Conservation (phyloP, 2,888 invertebrate species). For the Rotaria magnacalcarata region DNA sequence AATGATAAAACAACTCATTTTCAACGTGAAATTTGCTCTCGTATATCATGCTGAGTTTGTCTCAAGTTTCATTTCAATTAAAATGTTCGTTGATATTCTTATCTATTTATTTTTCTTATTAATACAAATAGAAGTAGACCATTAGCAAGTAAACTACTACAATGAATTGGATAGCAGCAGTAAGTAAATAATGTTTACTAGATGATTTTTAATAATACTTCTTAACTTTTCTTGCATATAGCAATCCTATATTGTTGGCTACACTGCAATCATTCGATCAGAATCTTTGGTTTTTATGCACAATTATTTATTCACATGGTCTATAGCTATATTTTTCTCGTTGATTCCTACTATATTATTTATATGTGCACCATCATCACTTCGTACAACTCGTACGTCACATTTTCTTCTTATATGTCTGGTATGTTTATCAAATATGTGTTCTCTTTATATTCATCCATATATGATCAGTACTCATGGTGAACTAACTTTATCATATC, state of each 20-base stretch:
- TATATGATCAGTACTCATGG: background rate
- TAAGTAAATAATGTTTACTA: background rate
- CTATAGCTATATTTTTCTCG: background rate
- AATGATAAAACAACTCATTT: too few species aligned
- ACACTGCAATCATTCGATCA: background rate
- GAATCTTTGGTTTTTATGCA: background rate
- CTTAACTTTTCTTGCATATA: background rate
- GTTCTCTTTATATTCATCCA: background rate
- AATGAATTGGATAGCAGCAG: background rate
- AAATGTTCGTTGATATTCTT: background rate
- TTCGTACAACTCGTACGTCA: background rate
- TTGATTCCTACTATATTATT: background rate
- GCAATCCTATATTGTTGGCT: background rate
- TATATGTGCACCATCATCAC: background rate
- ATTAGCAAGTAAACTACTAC: background rate
- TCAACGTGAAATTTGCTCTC: too few species aligned
- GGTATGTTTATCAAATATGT: background rate
- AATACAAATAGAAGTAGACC: background rate
- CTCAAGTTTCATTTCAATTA: constrained; percentile 13
- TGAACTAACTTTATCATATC: background rate
- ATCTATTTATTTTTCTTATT: background rate
- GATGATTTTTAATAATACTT: too few species aligned
- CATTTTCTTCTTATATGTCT: background rate
- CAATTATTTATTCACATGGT: background rate
- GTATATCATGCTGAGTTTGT: background rate